Percentiles rank a stretch among this genome's conserved stretches.
phyloP scores from a whole-genome alignment of 53 echinoderm and acorn worm genomes.

The Stichopus horrens region DNA sequence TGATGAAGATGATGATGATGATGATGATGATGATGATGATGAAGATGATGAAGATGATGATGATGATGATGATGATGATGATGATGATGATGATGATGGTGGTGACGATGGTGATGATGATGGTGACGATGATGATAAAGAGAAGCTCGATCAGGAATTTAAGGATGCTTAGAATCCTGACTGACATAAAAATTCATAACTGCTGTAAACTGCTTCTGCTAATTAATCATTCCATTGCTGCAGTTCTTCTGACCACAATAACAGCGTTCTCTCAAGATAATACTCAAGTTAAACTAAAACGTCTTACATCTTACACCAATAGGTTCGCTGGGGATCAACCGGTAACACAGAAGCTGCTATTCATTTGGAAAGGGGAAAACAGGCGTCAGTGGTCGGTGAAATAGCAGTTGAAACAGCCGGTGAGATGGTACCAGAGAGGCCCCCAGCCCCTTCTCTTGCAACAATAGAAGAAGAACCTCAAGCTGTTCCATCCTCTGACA shows the following conservation, averaged over 20 bases:
- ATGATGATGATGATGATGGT: neutral
- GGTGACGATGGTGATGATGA: neutral
- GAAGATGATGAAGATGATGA: neutral
- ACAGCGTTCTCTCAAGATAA: too few relatives aligned
- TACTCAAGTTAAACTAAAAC: too few relatives aligned
- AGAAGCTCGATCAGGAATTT: too few relatives aligned
- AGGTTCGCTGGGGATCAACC: slow-evolving; percentile 93
- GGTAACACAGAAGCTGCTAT: slow-evolving; percentile 91
- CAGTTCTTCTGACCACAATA: too few relatives aligned
- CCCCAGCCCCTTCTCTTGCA: neutral
- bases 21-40: neutral
- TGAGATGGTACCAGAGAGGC: slow-evolving; percentile 23
- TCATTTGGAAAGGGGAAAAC: slow-evolving; percentile 81
- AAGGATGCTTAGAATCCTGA: too few relatives aligned
- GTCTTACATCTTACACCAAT: neutral
- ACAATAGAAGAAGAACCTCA: neutral
- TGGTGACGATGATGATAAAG: slow-evolving; percentile 5
- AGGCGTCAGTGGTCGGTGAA: slow-evolving; percentile 13
- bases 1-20: too few relatives aligned
- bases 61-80: slow-evolving; percentile 1
- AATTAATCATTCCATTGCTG: too few relatives aligned
- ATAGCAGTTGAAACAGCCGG: slow-evolving; percentile 17
- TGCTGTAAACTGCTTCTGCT: too few relatives aligned
- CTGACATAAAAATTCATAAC: too few relatives aligned
- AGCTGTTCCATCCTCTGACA: neutral